Base-by-base conservation (phyloP, 1,140 invertebrate species). In the Venturia canescens region DNA sequence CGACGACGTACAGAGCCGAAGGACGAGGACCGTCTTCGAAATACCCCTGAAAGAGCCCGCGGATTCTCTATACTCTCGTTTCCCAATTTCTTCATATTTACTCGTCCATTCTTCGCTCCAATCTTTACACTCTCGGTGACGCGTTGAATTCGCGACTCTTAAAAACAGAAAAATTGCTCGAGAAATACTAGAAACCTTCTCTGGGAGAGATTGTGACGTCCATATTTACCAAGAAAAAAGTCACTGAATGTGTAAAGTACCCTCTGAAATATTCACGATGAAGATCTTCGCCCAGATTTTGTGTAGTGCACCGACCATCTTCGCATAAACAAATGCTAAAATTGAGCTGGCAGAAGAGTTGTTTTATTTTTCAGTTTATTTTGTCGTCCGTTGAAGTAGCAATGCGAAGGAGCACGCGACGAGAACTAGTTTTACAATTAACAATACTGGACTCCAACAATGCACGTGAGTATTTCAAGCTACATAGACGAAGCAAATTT, bases 41-140 rank as follows among this genome's bases (percentile, higher is more conserved):
- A 72, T 44, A 63, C 79, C 60, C 50, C 31, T 3, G 34, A 44
- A 27, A 48, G 75, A 48, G 34, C 75, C 38, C 67, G 72, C 67
- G 26, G 16, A 57, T 60, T 80, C 70, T 27, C n/a, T 48, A 50
- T 57, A 80, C 38, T 48, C 48, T 57, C 44, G 31, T 57, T 66
- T 57, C 74, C 74, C 63, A 23, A 79, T 63, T 29, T 23, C 27
- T 31, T 34, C 27, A 53, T 78, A 80, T 38, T 34, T 53, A 26
- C 57, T 50, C 70, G 67, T 11, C 9, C 66, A 77, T 63, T 48
- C 31, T 79, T 63, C 53, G 57, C 53, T 69, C 80, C 77, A 72
- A 82, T 82, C 57, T 76, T 29, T 13, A 23, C 60, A 34, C 53
- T 80, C 38, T 76, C 57, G 63, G 31, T 11, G 72, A 63, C 44